Percentiles rank a stretch among this genome's conserved stretches.
Evolutionary conservation across 2,888 invertebrate genomes (phyloP).

Genomic region (Pogonocherus hispidulus): DNA sequence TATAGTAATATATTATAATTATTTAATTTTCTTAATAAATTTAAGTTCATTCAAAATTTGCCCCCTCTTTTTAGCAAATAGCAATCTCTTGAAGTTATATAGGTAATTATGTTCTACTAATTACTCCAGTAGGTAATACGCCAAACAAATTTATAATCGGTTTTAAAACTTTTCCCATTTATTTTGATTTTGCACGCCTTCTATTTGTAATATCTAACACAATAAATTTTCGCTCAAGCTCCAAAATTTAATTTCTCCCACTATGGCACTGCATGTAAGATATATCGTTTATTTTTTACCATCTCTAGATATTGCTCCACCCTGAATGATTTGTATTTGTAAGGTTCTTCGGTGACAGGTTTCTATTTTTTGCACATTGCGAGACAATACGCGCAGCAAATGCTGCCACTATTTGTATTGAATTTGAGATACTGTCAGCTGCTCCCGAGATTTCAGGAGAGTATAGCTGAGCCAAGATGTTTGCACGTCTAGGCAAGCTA

Average conservation of each 20-base stretch:
- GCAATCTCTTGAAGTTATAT: conserved; percentile 2
- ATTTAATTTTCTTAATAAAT: too few relatives aligned
- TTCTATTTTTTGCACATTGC: neutral
- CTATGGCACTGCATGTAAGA: neutral
- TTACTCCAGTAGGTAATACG: neutral
- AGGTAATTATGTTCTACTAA: neutral
- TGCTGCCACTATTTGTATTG: neutral
- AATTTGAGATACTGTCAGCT: conserved; percentile 15
- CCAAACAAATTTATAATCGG: neutral
- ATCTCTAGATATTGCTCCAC: neutral
- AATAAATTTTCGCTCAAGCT: conserved; percentile 5
- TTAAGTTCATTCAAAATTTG: too few relatives aligned
- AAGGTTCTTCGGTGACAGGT: neutral
- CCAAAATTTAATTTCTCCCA: neutral
- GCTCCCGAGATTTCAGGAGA: neutral
- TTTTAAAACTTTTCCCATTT: conserved; percentile 7
- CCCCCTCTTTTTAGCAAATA: too few relatives aligned
- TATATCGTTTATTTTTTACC: neutral
- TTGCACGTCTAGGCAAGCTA: neutral
- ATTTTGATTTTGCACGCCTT: neutral
- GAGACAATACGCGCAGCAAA: neutral
- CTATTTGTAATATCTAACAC: neutral
- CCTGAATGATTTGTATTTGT: neutral
- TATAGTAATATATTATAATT: too few relatives aligned
- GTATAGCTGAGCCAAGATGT: neutral